Base-by-base conservation (phyloP, 2,797 vertebrate species). In the Scarus forsteni region DNA sequence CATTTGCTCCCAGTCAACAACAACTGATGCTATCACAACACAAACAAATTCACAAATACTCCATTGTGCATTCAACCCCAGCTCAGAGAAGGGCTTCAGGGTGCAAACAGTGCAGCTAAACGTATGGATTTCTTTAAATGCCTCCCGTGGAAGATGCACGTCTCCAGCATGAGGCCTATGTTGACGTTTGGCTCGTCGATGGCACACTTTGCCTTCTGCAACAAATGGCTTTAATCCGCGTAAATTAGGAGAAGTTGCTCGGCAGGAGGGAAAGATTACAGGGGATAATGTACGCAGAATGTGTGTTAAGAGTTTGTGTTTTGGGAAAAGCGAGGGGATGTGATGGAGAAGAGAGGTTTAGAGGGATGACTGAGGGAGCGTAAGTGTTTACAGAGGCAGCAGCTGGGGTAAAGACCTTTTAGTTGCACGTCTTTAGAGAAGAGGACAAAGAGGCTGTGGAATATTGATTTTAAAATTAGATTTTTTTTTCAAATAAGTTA, bases 161-260 rank as follows among this genome's bases (percentile, higher is more conserved):
- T 68, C 50, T 75, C 19, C 63, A 54, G 63, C 71, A 72, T 45
- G 52, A 81, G 36, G 73, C 55, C 61, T 56, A 71, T 85, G 85
- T 81, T 84, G 78, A 66, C 73, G 66, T 80, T 85, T 56, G 69
- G 77, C 56, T 85, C 63, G 14, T 6, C 18, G 19, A 64, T 27
- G 66, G 67, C 60, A 83, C 67, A 72, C 45, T 75, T 80, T 65
- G 64, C 73, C 40, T 65, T 68, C 55, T 75, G 66, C 81, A 74
- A 79, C 84, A 88, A 89, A 88, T 84, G 81, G 67, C 60, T 88
- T 80, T 89, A 87, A 88, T 88, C 85, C 85, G 72, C 77, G 69
- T 76, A 79, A 84, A 80, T 86, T 83, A 85, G 84, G 79, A 79
- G 72, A 83, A 75, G 85, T 86, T 81, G 61, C 79, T 79, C 84